Base-by-base conservation (phyloP, 1,140 invertebrate species). In the Andrena cerasifolii region DNA sequence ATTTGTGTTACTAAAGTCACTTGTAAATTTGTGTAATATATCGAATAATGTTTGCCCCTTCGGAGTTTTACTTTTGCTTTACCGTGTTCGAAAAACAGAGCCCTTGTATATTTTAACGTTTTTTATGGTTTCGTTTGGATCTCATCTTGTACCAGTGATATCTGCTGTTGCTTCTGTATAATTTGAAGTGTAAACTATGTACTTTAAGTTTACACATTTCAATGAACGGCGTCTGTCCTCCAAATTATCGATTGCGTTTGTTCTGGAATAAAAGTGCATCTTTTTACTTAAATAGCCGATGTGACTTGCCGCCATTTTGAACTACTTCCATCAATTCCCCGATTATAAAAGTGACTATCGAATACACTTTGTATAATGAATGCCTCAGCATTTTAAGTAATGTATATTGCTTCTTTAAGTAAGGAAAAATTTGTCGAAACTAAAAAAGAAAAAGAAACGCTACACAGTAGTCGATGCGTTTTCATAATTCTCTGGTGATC, bases 251-350 rank as follows among this genome's bases (percentile, higher is more conserved):
- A 85, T 85, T 82, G 75, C 76, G 74, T 72, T 73, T 85, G 76
- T 75, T 81, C 33, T 70, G 74, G 71, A 72, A 79, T 82, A 85
- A 85, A 76, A 82, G 59, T 85, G 83, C 28, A 75, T 86, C 80
- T 82, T 40, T 40, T 40, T 84, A 71, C 79, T 85, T 85, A 78
- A 79, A 82, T 70, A 79, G 63, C 70, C 88, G 78, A 84, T 90
- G 84, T 86, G 86, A 90, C 87, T 92, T 91, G 89, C 92, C 92
- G 92, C 92, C 92, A 93, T 93, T 93, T 93, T 93, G 92, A 92
- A 92, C 89, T 88, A 91, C 91, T 92, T 91, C 91, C 92, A 92
- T 90, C 91, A 91, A 92, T 87, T 91, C 90, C 91, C 90, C 90
- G 89, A 88, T 79, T 87, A 80, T 58, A 86, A 5, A 78, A 88